Base-by-base conservation (phyloP, 2,797 vertebrate genomes). In the Smutsia gigantea region DNA sequence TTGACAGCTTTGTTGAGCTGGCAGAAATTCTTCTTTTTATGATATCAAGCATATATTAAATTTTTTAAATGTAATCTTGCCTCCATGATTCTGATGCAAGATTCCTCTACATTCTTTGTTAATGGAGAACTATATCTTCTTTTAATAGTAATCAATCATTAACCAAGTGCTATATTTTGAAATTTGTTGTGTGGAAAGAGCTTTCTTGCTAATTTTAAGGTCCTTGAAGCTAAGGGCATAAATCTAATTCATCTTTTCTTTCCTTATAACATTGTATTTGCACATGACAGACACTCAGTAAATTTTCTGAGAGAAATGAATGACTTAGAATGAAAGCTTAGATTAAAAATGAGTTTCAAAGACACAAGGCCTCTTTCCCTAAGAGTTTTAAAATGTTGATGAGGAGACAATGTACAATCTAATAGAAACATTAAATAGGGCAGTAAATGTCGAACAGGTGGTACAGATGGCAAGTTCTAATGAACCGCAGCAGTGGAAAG, bases 311-410 rank as follows among this genome's bases (percentile, higher is more conserved):
- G 34, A 63, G 51, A 64, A 86, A 25, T 53, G 5, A 86, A 4
- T 57, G 21, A 79, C 25, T 93, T 37, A 90, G 17, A 59, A 68
- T 72, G n/a, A 92, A 90, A 81, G 42, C 77, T 14, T 34, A 25
- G 51, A 77, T 77, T 78, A 61, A 81, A 94, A 79, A 42, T 68
- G 27, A 81, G 18, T 37, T 63, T 42, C 25, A 94, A 78, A 95
- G 57, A 74, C n/a, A 46, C 29, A 39, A 39, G 15, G 8, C 51
- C 4, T 83, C 53, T 63, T 6, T 90, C 57, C 13, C 61, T 75
- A 79, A 71, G 42, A 74, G 29, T 11, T 49, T 93, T 84, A 18
- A 71, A 68, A 85, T 37, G 21, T 57, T 57, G 81, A 3, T 72
- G 19, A 6, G 37, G 49, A 83, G 63, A 79, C 59, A 37, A 15